Evolutionary conservation across 2,797 vertebrate genomes (phyloP), one percentile per base, ranked within the genome.

Genomic region (Scarus forsteni): DNA sequence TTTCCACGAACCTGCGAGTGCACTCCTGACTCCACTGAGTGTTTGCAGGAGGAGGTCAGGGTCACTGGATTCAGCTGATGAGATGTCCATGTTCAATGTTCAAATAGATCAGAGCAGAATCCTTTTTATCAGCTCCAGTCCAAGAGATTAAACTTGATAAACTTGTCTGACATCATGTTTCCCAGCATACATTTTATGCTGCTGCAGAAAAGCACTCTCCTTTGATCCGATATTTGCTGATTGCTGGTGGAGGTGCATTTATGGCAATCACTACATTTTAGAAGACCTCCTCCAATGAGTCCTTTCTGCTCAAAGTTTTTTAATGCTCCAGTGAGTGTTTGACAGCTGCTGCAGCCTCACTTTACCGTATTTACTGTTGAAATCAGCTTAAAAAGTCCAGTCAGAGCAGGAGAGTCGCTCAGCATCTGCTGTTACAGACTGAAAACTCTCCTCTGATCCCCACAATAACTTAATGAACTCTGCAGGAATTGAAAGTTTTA

Each of bases 331-430:
- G 42, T 14, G 56, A 73, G 64, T 49, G 69, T 40, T 7, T 42
- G 71, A 69, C 77, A 66, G 75, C 80, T 45, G 73, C 79, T 73
- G 70, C 53, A 67, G 49, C 35, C 63, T 73, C 62, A 27, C 66
- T 76, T 78, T 66, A 85, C 73, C 73, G 84, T 40, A 80, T 86
- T 83, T 84, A 39, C 73, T 18, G 66, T 19, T 19, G 57, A 77
- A 75, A 66, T 80, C 16, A 64, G 75, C 68, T 70, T 73, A 60
- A 77, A 27, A 69, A 73, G 77, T 82, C 48, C 46, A 49, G 78
- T 79, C 44, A 7, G 75, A 73, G 65, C 65, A 42, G 43, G 49
- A 34, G 39, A 58, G 70, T 52, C 56, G 34, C 72, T 83, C 56
- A 52, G 66, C 78, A 75, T 65, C 86, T 86, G 84, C 64, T 66